phyloP scores from a whole-genome alignment of 2,888 invertebrate species.

The Drosophila nr. perissopoda region DNA sequence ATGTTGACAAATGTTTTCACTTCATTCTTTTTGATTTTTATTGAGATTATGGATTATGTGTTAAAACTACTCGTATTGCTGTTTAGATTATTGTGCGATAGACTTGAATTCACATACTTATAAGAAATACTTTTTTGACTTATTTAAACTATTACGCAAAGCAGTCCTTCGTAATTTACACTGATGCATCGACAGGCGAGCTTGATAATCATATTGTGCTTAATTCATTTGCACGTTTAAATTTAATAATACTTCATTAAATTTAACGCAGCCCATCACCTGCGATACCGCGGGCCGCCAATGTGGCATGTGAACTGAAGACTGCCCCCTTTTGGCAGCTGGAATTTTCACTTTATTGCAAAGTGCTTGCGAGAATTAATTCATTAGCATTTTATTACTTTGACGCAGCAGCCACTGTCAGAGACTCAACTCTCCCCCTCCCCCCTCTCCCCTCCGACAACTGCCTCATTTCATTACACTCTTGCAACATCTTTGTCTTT shows the following conservation, averaged over 20 bases:
- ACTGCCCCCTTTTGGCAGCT: not conserved
- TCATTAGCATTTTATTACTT: constrained; percentile 77
- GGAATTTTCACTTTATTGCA: constrained; percentile 49
- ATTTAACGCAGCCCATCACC: constrained; percentile 47
- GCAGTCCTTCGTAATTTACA: constrained; percentile 7
- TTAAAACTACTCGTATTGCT: not conserved
- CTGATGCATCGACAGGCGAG: constrained; percentile 33
- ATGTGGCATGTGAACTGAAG: not conserved
- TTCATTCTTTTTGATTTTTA: not conserved
- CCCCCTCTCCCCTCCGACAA: not conserved
- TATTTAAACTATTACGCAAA: not conserved
- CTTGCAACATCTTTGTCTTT: constrained; percentile 18
- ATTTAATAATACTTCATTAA: constrained; percentile 62
- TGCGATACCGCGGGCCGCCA: not conserved
- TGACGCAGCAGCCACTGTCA: constrained; percentile 32
- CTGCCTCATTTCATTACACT: not conserved
- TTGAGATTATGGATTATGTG: not conserved
- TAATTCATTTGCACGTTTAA: constrained; percentile 53
- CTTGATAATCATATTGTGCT: constrained; percentile 50
- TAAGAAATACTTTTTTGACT: not conserved
- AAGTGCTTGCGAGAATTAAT: constrained; percentile 72
- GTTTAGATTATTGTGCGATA: not conserved
- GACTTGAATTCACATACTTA: not conserved
- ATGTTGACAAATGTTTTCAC: constrained; percentile 52
- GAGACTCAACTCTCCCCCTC: not conserved